Conservation (phyloP, 1,140 invertebrate genomes). For the Aricia agestis region DNA sequence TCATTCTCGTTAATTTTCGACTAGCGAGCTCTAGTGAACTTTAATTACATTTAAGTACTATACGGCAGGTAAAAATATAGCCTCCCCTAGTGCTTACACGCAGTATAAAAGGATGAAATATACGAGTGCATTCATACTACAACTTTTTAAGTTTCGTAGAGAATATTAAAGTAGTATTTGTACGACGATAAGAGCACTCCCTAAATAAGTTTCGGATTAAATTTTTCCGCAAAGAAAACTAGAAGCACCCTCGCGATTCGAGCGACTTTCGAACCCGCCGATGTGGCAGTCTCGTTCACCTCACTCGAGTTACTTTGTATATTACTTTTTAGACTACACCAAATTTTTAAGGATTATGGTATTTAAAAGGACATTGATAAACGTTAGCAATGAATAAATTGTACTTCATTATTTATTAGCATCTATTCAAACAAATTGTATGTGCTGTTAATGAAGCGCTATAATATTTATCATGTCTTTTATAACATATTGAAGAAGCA, state of each 20-base stretch:
- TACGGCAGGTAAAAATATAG: slow-evolving; percentile 14
- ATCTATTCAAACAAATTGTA: no score
- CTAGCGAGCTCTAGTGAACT: slow-evolving; percentile 20
- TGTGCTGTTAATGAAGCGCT: neutral
- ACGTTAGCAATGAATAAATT: no score
- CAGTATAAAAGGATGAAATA: slow-evolving; percentile 17
- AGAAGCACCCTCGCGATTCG: neutral
- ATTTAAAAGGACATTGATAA: no score
- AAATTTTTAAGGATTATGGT: no score
- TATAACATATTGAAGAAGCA: neutral
- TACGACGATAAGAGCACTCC: neutral
- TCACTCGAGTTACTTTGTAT: neutral
- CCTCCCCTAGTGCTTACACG: neutral
- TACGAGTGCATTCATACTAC: neutral
- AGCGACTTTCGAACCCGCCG: neutral
- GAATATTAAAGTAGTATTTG: neutral
- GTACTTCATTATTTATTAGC: no score
- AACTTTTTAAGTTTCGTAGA: neutral
- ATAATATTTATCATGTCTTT: neutral
- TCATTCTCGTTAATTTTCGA: slow-evolving; percentile 43
- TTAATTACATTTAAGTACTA: slow-evolving; percentile 24
- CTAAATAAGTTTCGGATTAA: neutral
- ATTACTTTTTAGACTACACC: no score
- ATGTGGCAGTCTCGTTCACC: neutral
- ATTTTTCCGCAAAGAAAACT: slow-evolving; percentile 8